Conservation (phyloP, 2,888 invertebrate species). For the Himalopsyche japonica region DNA sequence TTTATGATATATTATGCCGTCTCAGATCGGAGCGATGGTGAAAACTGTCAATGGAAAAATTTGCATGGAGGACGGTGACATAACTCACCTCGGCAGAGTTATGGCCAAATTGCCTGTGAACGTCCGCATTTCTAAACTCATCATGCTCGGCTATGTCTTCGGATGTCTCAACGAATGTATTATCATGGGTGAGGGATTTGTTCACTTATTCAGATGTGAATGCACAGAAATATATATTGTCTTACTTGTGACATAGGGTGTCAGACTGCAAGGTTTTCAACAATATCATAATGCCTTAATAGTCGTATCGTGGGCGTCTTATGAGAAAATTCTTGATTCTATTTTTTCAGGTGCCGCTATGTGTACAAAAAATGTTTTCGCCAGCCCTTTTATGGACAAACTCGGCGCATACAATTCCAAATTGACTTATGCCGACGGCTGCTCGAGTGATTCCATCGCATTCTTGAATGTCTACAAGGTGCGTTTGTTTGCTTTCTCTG, state of each 20-base stretch:
- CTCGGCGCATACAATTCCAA: constrained; percentile 75
- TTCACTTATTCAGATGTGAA: no score
- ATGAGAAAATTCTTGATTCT: background rate
- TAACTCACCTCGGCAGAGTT: constrained; percentile 83
- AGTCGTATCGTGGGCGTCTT: background rate
- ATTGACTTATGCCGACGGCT: constrained; percentile 79
- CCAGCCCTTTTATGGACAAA: constrained; percentile 70
- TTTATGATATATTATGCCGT: constrained; percentile 14
- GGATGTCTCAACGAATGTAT: constrained; percentile 82
- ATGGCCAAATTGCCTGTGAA: constrained; percentile 85
- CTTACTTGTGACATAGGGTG: no score
- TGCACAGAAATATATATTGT: no score
- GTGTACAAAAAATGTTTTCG: constrained; percentile 80
- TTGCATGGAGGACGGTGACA: constrained; percentile 73
- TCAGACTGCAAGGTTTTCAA: no score
- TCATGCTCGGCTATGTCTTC: constrained; percentile 84
- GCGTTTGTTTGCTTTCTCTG: constrained; percentile 47
- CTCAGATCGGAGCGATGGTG: constrained; percentile 77
- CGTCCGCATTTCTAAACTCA: constrained; percentile 78
- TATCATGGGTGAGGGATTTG: constrained; percentile 67
- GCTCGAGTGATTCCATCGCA: constrained; percentile 82
- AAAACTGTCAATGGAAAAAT: constrained; percentile 57
- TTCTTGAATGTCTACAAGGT: constrained; percentile 78
- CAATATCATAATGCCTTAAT: no score
- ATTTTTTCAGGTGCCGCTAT: constrained; percentile 73